phyloP scores from a whole-genome alignment of 2,113 vertebrate species.

The Himantopus leucocephalus region DNA sequence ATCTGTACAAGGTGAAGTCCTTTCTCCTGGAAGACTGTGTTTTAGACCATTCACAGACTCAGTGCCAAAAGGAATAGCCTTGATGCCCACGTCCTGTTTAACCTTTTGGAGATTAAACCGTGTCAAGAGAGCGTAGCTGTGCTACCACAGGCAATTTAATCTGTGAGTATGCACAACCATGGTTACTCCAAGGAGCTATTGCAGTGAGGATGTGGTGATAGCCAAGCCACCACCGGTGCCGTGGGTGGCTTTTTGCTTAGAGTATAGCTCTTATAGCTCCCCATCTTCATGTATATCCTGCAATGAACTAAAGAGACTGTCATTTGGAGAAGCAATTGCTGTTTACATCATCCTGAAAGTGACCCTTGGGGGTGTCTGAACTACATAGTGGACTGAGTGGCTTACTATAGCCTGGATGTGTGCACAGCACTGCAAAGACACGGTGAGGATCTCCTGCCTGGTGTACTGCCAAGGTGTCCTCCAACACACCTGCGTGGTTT shows the following conservation, averaged over 20 bases:
- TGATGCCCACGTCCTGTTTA: fast-evolving
- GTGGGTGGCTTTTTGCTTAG: not conserved
- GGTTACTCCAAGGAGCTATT: not conserved
- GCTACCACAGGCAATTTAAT: not conserved
- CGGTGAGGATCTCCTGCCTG: fast-evolving
- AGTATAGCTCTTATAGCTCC: not conserved
- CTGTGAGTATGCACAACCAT: not conserved
- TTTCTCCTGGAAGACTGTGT: not conserved
- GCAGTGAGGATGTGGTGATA: not conserved
- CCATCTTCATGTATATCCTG: not conserved
- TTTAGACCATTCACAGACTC: not conserved
- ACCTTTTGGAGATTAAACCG: not conserved
- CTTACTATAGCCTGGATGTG: not conserved
- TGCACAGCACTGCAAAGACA: not conserved
- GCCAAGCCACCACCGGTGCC: not conserved
- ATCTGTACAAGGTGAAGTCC: not conserved
- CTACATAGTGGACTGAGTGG: not conserved
- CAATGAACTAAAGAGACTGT: not conserved
- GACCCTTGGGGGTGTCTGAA: not conserved
- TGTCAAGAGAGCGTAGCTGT: not conserved
- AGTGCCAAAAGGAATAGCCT: not conserved
- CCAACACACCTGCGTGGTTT: not conserved
- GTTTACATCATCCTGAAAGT: not conserved
- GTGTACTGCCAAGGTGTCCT: not conserved
- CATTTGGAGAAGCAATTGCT: not conserved